Evolutionary conservation across 2,888 invertebrate genomes (phyloP), one percentile per base, ranked within the genome.

Genomic region (Apotomis turbidana): DNA sequence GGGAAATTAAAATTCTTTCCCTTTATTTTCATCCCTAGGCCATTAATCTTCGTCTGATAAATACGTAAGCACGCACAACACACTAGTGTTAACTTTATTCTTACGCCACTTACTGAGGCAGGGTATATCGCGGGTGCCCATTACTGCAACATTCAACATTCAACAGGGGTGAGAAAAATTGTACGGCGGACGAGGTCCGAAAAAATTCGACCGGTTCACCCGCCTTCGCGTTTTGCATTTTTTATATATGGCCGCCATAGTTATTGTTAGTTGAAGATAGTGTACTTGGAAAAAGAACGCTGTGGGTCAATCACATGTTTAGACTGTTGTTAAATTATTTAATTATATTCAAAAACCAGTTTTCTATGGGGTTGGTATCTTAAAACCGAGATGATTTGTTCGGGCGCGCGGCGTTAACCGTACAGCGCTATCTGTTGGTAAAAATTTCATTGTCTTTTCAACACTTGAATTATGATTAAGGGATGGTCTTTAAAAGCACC

Each of bases 131-230:
- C 44, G 10, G 46, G 3, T 5, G 8, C n/a, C 60, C 60, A 60
- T 60, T 60, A 60, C 60, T 8, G 46, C 5, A 44, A 10, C 60
- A 60, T 60, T 10, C 44, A 60, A 46, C 44, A 60, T 60, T 60
- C 15, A 60, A 44, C 3, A 58, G 38, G 27, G 58, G 5, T 44
- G 15, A 13, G 41, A 44, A 60, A 60, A 60, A 46, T 60, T 15
- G 13, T 15, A 46, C 41, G n/a, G 44, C 44, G 44, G 10, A 60
- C 60, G 44, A 44, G 15, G 60, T 44, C 13, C 60, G 15, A 15
- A 44, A 46, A 46, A 60, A 46, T 44, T 46, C 4, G 46, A 46
- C 10, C 13, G 44, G 41, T 15, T 46, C 60, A 0, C 49, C 49
- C 13, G 46, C 44, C 13, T 46, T 60, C 44, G 15, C 44, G 60